Evolutionary conservation across 2,888 invertebrate genomes (phyloP).

Genomic region (Crioceris asparagi): DNA sequence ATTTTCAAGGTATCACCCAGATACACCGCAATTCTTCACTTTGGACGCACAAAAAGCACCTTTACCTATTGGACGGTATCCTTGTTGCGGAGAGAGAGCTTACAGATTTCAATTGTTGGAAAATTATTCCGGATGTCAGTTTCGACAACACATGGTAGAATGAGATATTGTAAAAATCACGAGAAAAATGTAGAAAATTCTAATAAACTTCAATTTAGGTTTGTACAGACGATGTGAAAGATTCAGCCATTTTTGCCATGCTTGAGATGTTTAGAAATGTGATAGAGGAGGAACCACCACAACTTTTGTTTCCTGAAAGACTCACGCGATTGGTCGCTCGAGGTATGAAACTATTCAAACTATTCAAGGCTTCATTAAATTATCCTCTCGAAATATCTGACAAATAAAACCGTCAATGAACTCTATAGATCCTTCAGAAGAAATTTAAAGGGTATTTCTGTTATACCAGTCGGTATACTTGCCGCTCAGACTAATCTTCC

Average conservation of each 20-base stretch:
- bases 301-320: conserved; percentile 56
- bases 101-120: conserved; percentile 64
- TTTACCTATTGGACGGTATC: conserved; percentile 59
- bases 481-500: conserved; percentile 76
- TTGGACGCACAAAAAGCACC: conserved; percentile 54
- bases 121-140: conserved; percentile 56
- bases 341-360: conserved; percentile 45
- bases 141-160: conserved; percentile 57
- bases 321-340: conserved; percentile 54
- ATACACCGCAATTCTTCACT: conserved; percentile 62
- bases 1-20: too few species aligned
- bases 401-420: conserved; percentile 49
- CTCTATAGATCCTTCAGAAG: conserved; percentile 61
- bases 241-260: conserved; percentile 54
- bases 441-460: conserved; percentile 51
- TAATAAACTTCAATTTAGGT: too few species aligned
- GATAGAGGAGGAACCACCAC: conserved; percentile 54
- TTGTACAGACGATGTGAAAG: conserved; percentile 49
- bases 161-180: neutral
- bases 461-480: conserved; percentile 55
- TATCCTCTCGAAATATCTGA: conserved; percentile 41
- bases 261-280: conserved; percentile 47
- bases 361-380: conserved; percentile 71
- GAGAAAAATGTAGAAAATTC: too few species aligned
- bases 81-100: conserved; percentile 81